Conservation (phyloP, 2,888 invertebrate species). For the Lasioglossum leucozonium region DNA sequence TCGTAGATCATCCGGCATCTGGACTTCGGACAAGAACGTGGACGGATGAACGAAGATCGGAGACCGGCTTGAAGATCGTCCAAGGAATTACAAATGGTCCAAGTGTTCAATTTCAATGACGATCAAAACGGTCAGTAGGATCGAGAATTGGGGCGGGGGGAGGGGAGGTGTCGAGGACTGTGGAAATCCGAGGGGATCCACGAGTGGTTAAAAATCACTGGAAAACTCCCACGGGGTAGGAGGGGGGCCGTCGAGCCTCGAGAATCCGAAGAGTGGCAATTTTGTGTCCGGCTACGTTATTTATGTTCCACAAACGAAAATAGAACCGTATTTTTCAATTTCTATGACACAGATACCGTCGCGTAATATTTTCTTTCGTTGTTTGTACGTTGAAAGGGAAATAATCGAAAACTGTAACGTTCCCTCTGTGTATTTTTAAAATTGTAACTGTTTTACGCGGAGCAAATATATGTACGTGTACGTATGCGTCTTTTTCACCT, state of each 20-base stretch:
- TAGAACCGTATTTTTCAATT: not conserved
- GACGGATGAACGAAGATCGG: not conserved
- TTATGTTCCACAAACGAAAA: not conserved
- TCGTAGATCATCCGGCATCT: not conserved
- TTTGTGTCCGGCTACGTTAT: not conserved
- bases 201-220: not conserved
- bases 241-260: not conserved
- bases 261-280: not conserved
- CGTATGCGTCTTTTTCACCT: no score
- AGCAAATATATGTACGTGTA: not conserved
- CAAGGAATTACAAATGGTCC: not conserved
- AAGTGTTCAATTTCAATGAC: not conserved
- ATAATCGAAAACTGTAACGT: not conserved
- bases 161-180: not conserved
- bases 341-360: not conserved
- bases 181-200: not conserved
- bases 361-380: not conserved
- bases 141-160: not conserved
- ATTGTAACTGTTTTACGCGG: not conserved
- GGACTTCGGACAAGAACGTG: not conserved
- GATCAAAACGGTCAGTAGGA: not conserved
- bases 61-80: not conserved
- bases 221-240: not conserved
- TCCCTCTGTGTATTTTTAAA: not conserved
- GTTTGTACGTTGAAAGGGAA: not conserved